Evolutionary conservation across 2,113 vertebrate species (phyloP).

Genomic region (Tetrao urogallus): DNA sequence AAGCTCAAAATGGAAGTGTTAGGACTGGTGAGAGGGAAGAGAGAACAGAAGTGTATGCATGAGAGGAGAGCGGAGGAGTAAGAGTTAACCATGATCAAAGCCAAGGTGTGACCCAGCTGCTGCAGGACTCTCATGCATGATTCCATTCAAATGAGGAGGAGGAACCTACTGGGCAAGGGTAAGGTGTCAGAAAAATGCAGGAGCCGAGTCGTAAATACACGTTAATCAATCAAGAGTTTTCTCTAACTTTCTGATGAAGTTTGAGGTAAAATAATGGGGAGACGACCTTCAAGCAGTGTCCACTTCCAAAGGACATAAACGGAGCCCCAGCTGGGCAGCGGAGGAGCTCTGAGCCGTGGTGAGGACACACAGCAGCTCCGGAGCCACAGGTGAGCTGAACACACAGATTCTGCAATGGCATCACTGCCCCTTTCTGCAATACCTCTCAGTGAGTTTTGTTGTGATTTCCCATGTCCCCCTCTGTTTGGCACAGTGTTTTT

Average conservation of each 20-base stretch:
- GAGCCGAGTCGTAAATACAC: background rate
- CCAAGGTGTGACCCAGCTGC: background rate
- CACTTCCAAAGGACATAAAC: background rate
- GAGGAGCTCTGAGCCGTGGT: background rate
- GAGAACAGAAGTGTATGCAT: background rate
- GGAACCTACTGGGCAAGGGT: background rate
- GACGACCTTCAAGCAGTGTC: background rate
- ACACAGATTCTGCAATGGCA: background rate
- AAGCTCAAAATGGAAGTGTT: background rate
- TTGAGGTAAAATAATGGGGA: background rate
- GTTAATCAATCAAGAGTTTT: background rate
- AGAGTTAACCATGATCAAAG: background rate
- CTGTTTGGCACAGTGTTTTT: background rate
- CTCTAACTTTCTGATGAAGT: background rate
- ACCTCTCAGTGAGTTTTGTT: fast-evolving
- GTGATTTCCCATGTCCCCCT: fast-evolving
- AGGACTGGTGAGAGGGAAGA: background rate
- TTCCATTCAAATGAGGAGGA: slow-evolving; percentile 27
- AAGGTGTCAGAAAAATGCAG: background rate
- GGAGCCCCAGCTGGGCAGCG: background rate
- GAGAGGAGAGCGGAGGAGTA: background rate
- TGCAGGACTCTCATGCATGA: background rate
- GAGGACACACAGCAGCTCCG: background rate
- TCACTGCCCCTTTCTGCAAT: fast-evolving
- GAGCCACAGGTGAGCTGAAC: background rate